Base-by-base conservation (phyloP, 2,888 invertebrate genomes). In the Platerodrilus igneus region DNA sequence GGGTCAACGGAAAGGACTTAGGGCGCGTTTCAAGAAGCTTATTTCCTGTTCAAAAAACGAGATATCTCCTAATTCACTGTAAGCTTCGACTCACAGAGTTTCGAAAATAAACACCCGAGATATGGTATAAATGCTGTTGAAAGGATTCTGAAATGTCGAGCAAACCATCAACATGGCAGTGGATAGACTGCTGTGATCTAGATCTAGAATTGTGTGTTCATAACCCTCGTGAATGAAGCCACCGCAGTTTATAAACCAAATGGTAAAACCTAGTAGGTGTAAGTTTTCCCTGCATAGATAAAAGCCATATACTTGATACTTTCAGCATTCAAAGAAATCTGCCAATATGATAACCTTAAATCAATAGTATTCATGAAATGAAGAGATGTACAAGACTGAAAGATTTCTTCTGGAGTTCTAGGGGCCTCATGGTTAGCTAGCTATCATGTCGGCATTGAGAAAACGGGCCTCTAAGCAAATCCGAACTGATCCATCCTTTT, bases 381-480 rank as follows among this genome's bases (percentile, higher is more conserved):
- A n/a, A n/a, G n/a, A n/a, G n/a, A n/a, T n/a, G n/a, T n/a, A n/a
- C n/a, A n/a, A n/a, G n/a, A n/a, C n/a, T n/a, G n/a, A n/a, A n/a
- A n/a, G n/a, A n/a, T 23, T 19, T 51, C 48, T 26, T 49, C 45
- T 3, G 34, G 16, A 2, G 45, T 21, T n/a, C 19, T 15, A 6
- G 43, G 39, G 6, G 47, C 41, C 25, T 63, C 59, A 1, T 52
- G 43, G 35, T 62, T 59, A 0, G 54, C n/a, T n/a, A n/a, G n/a
- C 42, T 15, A 56, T 48, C 20, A 63, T 59, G 18, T 48, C 26
- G 7, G 41, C 37, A 43, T 62, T 62, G 1, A 61, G 15, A 21
- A 41, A 45, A 7, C 62, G 22, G 0, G 60, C 59, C 36, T 62
- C 60, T n/a, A n/a, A n/a, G n/a, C n/a, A n/a, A n/a, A n/a, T n/a